Evolutionary conservation across 2,113 vertebrate species (phyloP), one percentile per base, ranked within the genome.

Genomic region (Mystacornis crossleyi): DNA sequence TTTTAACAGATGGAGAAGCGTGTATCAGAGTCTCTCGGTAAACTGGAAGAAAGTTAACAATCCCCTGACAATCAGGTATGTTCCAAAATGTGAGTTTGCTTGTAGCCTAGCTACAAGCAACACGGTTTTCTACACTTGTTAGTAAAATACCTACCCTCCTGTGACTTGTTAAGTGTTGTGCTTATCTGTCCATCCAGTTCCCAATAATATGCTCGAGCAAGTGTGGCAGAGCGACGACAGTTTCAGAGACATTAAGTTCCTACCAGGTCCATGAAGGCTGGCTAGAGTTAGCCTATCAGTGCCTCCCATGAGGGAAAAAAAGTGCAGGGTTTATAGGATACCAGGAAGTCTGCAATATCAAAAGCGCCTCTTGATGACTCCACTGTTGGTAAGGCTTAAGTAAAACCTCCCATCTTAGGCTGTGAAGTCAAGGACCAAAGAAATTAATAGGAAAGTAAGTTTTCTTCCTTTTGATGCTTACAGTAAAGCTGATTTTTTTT

Each of bases 201-300:
- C 20, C 73, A 86, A 58, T 57, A 57, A 53, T 3, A 58, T 0
- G 18, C 42, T 83, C 8, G 4, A 50, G n/a, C 4, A 25, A 91
- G 54, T 54, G 9, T 3, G 53, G 64, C 45, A 73, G 78, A 54
- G 4, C 6, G 6, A 50, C 0, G 1, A 47, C n/a, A 51, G 33
- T 47, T 77, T 67, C 70, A 47, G 61, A 45, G 34, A 75, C 29
- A 18, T 18, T 24, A 48, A 51, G 14, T 7, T 90, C n/a, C 38
- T 29, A 31, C 20, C 20, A 31, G 23, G 14, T 40, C 62, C 25
- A 9, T 4, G 17, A 72, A 72, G 45, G 13, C 38, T 92, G 36
- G 26, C n/a, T 20, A 79, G 12, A 90, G 20, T 10, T 61, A 81
- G 15, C 25, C 19, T 70, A 42, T 11, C 69, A 38, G 33, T 34